These are phyloP conservation scores for Synanthedon vespiformis DNA, from an alignment of 2,888 invertebrate genomes.

Conservation along the genomic window DNA sequence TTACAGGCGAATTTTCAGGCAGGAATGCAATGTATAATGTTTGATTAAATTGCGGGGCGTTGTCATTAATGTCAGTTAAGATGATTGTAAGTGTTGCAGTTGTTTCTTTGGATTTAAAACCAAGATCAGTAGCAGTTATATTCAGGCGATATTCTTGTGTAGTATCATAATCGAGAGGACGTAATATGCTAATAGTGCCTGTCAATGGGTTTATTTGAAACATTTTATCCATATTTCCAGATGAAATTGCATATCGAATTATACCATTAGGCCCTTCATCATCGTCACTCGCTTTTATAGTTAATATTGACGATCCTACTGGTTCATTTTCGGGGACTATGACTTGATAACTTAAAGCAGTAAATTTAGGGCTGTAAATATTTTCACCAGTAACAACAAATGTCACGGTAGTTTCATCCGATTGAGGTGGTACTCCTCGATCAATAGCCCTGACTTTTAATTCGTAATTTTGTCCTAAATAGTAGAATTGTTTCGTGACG, in stretches of 20 bases:
- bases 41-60: slow-evolving; percentile 88
- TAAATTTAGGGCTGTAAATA: slow-evolving; percentile 82
- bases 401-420: slow-evolving; percentile 78
- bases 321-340: slow-evolving; percentile 93
- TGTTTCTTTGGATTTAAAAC: slow-evolving; percentile 81
- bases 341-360: slow-evolving; percentile 86
- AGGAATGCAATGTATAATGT: slow-evolving; percentile 81
- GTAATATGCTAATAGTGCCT: slow-evolving; percentile 84
- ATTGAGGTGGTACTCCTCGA: slow-evolving; percentile 88
- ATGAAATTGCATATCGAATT: slow-evolving; percentile 84
- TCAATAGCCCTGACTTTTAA: slow-evolving; percentile 83
- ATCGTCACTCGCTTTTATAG: slow-evolving; percentile 85
- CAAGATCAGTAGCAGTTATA: slow-evolving; percentile 89
- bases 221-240: slow-evolving; percentile 83
- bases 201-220: slow-evolving; percentile 82
- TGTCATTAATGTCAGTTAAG: slow-evolving; percentile 93
- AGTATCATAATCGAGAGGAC: slow-evolving; percentile 87
- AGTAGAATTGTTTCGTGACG: slow-evolving; percentile 71
- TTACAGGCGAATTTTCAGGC: slow-evolving; percentile 83
- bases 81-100: slow-evolving; percentile 87
- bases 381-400: slow-evolving; percentile 90
- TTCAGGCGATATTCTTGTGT: slow-evolving; percentile 87
- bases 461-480: slow-evolving; percentile 74
- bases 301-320: slow-evolving; percentile 85
- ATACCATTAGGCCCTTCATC: slow-evolving; percentile 93